These are phyloP conservation scores for Meta bourneti DNA, from an alignment of 2,888 invertebrate species.

Conservation along the genomic window DNA sequence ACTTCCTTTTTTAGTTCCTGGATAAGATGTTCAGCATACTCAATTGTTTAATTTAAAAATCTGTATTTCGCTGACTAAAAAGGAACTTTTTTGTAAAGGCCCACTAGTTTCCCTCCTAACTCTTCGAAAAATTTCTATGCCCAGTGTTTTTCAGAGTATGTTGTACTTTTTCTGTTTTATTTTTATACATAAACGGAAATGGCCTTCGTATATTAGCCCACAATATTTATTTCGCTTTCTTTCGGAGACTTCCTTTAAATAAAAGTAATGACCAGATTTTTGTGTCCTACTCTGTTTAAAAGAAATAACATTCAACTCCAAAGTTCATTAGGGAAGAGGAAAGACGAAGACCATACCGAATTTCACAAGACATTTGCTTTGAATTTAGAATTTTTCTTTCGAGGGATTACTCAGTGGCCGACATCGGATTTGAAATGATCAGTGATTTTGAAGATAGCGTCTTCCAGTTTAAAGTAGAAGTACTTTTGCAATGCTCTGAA, in stretches of 20 bases:
- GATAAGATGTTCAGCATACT: no score
- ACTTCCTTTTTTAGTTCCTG: no score
- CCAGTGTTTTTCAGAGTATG: neutral
- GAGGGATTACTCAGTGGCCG: neutral
- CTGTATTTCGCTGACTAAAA: neutral
- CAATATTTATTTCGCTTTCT: neutral
- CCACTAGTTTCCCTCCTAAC: neutral
- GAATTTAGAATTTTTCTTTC: neutral
- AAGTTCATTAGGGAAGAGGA: neutral
- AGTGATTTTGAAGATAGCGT: neutral
- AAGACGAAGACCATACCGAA: neutral
- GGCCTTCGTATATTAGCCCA: neutral
- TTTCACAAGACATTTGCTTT: neutral
- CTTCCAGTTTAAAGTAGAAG: neutral
- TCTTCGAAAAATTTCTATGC: neutral
- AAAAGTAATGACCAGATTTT: neutral
- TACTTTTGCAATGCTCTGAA: neutral
- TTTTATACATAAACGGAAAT: neutral
- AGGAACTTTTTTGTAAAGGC: neutral
- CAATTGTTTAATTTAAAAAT: neutral
- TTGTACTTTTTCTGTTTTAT: neutral
- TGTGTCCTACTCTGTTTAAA: neutral
- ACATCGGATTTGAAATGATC: neutral
- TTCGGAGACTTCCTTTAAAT: neutral
- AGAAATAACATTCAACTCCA: neutral